These are phyloP conservation scores for Petrolisthes cinctipes DNA, from an alignment of 2,888 invertebrate species.

Conservation along the genomic window DNA sequence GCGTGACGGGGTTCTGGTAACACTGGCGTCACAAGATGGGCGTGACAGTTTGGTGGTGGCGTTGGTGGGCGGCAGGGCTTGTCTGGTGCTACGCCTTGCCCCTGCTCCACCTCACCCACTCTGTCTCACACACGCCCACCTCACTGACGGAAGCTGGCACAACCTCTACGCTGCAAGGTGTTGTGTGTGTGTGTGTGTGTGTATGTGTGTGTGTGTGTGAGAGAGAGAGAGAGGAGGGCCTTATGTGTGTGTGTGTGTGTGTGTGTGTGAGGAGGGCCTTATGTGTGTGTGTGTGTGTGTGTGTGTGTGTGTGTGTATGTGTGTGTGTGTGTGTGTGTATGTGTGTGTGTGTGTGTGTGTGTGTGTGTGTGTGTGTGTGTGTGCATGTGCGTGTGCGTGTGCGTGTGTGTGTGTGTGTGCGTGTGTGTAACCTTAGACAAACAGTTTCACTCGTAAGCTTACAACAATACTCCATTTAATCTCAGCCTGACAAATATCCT, in stretches of 20 bases:
- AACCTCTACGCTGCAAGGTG: conserved; percentile 32
- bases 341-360: not conserved
- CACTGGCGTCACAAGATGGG: conserved; percentile 30
- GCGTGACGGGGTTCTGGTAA: conserved; percentile 27
- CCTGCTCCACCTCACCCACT: conserved; percentile 25
- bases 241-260: no score
- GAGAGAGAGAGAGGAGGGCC: no score
- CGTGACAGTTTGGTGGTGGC: conserved; percentile 31
- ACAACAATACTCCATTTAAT: not conserved
- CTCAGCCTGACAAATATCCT: not conserved
- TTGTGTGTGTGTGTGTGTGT: not conserved
- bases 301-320: not conserved
- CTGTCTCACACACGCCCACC: conserved; percentile 25
- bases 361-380: not conserved
- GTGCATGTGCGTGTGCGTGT: no score
- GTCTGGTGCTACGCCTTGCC: conserved; percentile 35
- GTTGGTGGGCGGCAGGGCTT: conserved; percentile 24
- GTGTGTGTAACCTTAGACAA: not conserved
- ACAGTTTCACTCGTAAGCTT: not conserved
- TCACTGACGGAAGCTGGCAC: conserved; percentile 45
- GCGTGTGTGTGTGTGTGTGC: not conserved
- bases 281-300: not conserved
- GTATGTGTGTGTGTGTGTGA: not conserved
- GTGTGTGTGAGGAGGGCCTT: not conserved
- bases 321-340: not conserved